Evolutionary conservation across 2,888 invertebrate species (phyloP), one percentile per base, ranked within the genome.

Genomic region (Elmis aenea): DNA sequence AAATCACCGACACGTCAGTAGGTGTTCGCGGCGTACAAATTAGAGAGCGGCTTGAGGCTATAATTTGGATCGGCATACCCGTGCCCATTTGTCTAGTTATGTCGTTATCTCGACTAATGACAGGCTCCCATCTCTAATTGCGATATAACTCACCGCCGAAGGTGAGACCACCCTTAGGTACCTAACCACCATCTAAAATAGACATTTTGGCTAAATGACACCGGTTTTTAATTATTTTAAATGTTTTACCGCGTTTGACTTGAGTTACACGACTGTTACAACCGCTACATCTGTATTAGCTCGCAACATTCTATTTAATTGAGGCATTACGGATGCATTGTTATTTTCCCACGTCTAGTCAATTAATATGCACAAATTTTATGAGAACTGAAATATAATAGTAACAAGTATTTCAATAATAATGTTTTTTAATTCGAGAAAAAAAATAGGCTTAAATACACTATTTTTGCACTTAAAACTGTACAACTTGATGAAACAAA

Each of bases 1-100:
- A n/a, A n/a, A n/a, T n/a, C n/a, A n/a, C n/a, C 34, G 29, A 34
- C 34, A 34, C 35, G 44, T 34, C 39, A 38, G 54, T 52, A 56
- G 56, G 56, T 54, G 56, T 56, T 48, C 45, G 52, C 54, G 52
- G 53, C 44, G 47, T 43, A 46, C 46, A 66, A 62, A 67, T 67
- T 67, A 67, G 58, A 66, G 63, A 64, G 66, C 65, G 63, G 61
- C 59, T 55, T 33, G 38, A 51, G 58, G 61, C 53, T 55, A 57
- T 64, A 66, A 66, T 66, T 65, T 64, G 55, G 56, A 58, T 46
- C 48, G 52, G 57, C 56, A 52, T 57, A 57, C 62, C 59, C 61
- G 57, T 58, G 61, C 64, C 62, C 66, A 66, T 67, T 67, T 67
- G 66, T 67, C 66, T 67, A 66, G 66, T 67, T 66, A 66, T 65